phyloP scores from a whole-genome alignment of 2,113 vertebrate genomes.

The Passer montanus region DNA sequence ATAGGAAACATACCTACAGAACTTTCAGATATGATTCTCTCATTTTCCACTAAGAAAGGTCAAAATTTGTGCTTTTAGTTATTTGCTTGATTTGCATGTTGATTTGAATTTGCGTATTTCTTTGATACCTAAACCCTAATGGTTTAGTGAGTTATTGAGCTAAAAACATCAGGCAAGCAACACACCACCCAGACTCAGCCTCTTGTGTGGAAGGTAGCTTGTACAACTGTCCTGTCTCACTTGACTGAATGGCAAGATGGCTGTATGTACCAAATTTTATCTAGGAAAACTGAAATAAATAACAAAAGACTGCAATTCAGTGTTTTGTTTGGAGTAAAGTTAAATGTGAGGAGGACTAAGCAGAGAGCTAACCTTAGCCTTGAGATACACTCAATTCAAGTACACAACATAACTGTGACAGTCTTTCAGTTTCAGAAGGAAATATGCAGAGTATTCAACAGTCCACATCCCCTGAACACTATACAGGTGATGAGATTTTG shows the following conservation, averaged over 20 bases:
- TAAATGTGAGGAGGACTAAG: not conserved
- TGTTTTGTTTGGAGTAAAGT: not conserved
- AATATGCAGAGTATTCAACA: not conserved
- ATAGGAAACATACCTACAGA: not conserved
- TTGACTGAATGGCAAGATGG: not conserved
- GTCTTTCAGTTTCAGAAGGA: not conserved
- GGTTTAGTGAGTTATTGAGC: not conserved
- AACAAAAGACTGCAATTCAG: not conserved
- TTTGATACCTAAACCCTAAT: not conserved
- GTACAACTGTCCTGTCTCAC: not conserved
- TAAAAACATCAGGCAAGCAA: not conserved
- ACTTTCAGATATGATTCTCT: not conserved
- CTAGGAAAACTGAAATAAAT: not conserved
- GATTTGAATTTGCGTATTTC: not conserved
- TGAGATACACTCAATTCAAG: not conserved
- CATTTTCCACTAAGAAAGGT: not conserved
- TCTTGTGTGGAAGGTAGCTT: not conserved
- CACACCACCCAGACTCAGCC: not conserved
- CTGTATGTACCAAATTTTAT: not conserved
- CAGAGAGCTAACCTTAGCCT: not conserved
- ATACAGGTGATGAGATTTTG: accelerated
- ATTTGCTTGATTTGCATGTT: not conserved
- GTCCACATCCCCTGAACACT: not conserved
- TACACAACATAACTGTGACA: not conserved
- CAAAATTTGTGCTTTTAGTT: not conserved